Base-by-base conservation (phyloP, 2,113 vertebrate genomes). In the Atherinomorus stipes region DNA sequence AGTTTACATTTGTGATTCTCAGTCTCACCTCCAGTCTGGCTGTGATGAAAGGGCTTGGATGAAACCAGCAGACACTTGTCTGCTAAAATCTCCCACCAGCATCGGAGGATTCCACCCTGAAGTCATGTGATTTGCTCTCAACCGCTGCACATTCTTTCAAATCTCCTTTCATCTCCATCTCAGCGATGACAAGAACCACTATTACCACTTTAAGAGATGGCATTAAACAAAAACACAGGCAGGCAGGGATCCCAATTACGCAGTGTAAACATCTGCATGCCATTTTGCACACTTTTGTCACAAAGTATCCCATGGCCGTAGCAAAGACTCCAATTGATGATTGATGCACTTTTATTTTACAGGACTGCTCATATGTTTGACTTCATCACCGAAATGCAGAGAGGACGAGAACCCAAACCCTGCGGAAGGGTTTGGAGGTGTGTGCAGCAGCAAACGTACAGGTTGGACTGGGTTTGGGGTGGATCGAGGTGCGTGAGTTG, bases 31-130 rank as follows among this genome's bases (percentile, higher is more conserved):
- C 31, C 31, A 87, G 85, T 84, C 85, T 63, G 19, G 67, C 31
- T 72, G 67, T 85, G 87, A 90, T 89, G 88, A 86, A 80, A 88
- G 87, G 85, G 84, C 64, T 79, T 62, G 85, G 78, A 81, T 71
- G 54, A 71, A 78, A 74, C 87, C 75, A 74, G 85, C 75, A 89
- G 86, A 80, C 85, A 86, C 87, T 87, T 81, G 86, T 88, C 85
- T 86, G 76, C 74, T 3, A 60, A 75, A 56, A 59, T 80, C 83
- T 58, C 73, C 82, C 81, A 44, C 83, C 75, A 45, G 78, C 85
- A 80, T 47, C 12, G 84, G 84, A 68, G 78, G 80, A 91, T 84
- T 82, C 81, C 64, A 25, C 64, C 54, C 11, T 72, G 78, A 80
- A 85, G 70, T 86, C 83, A 75, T 77, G 76, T 85, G 86, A 90